Conservation (phyloP, 2,113 vertebrate genomes). For the Tor tambroides region DNA sequence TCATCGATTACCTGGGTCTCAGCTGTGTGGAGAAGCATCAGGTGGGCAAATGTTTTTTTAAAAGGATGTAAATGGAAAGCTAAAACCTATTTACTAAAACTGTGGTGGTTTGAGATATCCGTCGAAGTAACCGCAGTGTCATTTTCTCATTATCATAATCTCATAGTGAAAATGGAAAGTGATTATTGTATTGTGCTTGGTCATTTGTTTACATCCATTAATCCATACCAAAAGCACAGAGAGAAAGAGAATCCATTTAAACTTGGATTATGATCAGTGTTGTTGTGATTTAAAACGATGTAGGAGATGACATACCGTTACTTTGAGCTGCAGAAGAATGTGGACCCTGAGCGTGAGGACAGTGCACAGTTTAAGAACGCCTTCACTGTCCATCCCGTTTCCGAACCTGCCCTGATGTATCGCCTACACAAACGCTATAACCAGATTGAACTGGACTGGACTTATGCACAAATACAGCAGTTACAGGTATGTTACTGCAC, state of each 20-base stretch:
- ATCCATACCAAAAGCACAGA: neutral
- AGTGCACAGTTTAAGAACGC: slow-evolving; percentile 83
- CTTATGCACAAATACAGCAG: slow-evolving; percentile 89
- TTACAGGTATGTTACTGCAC: slow-evolving; percentile 83
- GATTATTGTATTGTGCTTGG: neutral
- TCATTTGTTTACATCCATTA: neutral
- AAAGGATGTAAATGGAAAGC: slow-evolving; percentile 1
- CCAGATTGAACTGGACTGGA: slow-evolving; percentile 86
- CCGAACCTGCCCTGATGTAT: slow-evolving; percentile 90
- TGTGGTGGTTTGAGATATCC: neutral
- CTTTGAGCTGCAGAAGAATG: slow-evolving; percentile 90
- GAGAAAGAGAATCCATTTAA: neutral
- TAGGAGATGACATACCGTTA: slow-evolving; percentile 90
- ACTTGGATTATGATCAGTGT: neutral
- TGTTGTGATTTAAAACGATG: slow-evolving; percentile 6
- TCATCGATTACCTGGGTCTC: slow-evolving; percentile 92
- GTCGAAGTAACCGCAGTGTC: neutral
- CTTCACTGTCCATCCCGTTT: slow-evolving; percentile 88
- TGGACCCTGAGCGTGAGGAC: slow-evolving; percentile 87
- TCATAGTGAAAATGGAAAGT: neutral
- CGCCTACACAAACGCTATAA: slow-evolving; percentile 91
- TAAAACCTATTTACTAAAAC: neutral
- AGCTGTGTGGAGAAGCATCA: slow-evolving; percentile 88
- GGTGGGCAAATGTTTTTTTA: slow-evolving; percentile 71
- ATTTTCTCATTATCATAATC: neutral